These are phyloP conservation scores for Hypotaenidia okinawae DNA, from an alignment of 2,797 vertebrate species.

Conservation along the genomic window DNA sequence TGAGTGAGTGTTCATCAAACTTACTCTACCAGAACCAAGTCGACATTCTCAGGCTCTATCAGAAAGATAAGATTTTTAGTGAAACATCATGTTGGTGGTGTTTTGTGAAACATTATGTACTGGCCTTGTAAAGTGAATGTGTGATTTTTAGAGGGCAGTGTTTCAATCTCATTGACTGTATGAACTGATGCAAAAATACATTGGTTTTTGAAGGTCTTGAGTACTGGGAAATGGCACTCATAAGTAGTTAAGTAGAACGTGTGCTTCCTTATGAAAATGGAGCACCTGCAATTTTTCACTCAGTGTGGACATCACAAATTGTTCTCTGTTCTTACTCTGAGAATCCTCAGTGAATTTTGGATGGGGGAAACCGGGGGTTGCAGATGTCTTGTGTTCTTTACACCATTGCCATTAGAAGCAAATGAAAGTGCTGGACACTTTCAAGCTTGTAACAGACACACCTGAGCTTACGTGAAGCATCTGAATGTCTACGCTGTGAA, in stretches of 20 bases:
- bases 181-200: background rate
- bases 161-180: background rate
- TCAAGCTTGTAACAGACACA: background rate
- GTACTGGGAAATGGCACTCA: background rate
- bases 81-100: background rate
- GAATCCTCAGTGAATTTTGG: background rate
- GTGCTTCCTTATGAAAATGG: background rate
- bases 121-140: background rate
- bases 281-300: background rate
- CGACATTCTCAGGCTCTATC: background rate
- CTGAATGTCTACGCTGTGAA: background rate
- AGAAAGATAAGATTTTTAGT: background rate
- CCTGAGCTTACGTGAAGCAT: background rate
- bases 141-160: background rate
- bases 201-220: background rate
- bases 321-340: background rate
- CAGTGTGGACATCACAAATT: background rate
- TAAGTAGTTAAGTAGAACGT: background rate
- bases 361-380: background rate
- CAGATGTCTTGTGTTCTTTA: background rate
- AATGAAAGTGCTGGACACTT: background rate
- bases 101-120: background rate
- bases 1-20: background rate
- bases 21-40: background rate
- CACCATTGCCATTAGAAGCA: background rate